These are phyloP conservation scores for Leucophenga montana DNA, from an alignment of 2,888 invertebrate species.

Conservation along the genomic window DNA sequence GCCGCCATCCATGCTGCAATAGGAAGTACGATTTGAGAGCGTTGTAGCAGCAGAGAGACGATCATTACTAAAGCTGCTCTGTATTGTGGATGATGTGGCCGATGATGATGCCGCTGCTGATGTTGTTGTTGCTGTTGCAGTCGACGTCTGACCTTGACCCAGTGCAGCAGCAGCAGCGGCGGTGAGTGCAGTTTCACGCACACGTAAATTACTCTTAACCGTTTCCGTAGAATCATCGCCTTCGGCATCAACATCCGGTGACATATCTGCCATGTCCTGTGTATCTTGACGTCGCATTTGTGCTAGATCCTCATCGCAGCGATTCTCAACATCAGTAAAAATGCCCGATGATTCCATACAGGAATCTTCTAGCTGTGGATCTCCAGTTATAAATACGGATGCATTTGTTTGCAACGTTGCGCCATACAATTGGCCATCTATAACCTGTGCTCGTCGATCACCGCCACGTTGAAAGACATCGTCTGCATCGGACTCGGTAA, in stretches of 20 bases:
- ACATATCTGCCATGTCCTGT: conserved; percentile 74
- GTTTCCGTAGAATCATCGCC: conserved; percentile 73
- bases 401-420: conserved; percentile 73
- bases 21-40: conserved; percentile 68
- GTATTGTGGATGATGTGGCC: conserved; percentile 65
- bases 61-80: conserved; percentile 59
- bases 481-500: conserved; percentile 92
- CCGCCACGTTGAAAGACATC: conserved; percentile 80
- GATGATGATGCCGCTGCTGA: conserved; percentile 46
- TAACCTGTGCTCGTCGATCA: conserved; percentile 86
- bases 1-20: conserved; percentile 69
- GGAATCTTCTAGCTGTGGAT: conserved; percentile 81
- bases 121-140: neutral
- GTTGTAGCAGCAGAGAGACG: conserved; percentile 66
- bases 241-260: conserved; percentile 75
- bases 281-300: conserved; percentile 68
- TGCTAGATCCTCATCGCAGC: conserved; percentile 77
- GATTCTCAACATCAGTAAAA: conserved; percentile 88
- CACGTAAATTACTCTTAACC: conserved; percentile 73
- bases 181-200: conserved; percentile 46
- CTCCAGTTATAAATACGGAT: conserved; percentile 74
- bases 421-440: conserved; percentile 91
- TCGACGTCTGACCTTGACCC: conserved; percentile 61
- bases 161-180: conserved; percentile 46
- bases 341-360: conserved; percentile 93